These are phyloP conservation scores for Sciurus carolinensis DNA, from an alignment of 2,797 vertebrate species.

Conservation along the genomic window DNA sequence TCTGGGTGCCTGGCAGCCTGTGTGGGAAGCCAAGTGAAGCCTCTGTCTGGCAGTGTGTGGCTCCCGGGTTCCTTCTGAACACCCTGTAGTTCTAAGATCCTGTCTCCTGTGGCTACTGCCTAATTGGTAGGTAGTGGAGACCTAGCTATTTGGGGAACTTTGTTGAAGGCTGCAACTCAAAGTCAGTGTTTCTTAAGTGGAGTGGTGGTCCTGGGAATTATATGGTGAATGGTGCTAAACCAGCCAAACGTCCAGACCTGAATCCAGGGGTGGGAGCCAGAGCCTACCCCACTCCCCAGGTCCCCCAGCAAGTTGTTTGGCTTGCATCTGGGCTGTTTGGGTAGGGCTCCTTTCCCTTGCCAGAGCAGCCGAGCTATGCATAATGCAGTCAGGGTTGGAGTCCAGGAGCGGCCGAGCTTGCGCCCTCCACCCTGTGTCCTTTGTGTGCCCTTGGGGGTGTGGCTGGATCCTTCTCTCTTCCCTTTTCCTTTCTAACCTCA, in stretches of 20 bases:
- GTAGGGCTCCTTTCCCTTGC: neutral
- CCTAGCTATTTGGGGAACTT: conserved; percentile 14
- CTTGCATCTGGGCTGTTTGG: neutral
- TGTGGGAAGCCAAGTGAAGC: neutral
- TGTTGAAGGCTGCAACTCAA: neutral
- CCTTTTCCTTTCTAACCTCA: neutral
- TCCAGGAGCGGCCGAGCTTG: rapidly evolving
- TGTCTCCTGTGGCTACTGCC: neutral
- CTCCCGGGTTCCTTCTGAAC: neutral
- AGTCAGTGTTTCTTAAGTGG: neutral
- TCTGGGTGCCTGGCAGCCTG: neutral
- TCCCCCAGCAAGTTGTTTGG: rapidly evolving
- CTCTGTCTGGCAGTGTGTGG: too few relatives aligned
- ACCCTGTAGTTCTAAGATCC: neutral
- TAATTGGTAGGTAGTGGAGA: neutral
- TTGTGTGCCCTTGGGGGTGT: neutral
- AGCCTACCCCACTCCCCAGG: neutral
- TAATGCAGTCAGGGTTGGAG: neutral
- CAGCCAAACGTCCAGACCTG: neutral
- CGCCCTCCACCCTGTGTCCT: neutral
- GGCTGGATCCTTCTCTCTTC: neutral
- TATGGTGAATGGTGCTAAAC: neutral
- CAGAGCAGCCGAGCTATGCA: rapidly evolving
- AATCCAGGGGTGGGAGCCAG: neutral
- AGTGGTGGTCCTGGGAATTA: neutral